Percentiles rank a stretch among this genome's conserved stretches.
Evolutionary conservation across 2,888 invertebrate genomes (phyloP).

Genomic region (Spatulosminthurus flaviceps): DNA sequence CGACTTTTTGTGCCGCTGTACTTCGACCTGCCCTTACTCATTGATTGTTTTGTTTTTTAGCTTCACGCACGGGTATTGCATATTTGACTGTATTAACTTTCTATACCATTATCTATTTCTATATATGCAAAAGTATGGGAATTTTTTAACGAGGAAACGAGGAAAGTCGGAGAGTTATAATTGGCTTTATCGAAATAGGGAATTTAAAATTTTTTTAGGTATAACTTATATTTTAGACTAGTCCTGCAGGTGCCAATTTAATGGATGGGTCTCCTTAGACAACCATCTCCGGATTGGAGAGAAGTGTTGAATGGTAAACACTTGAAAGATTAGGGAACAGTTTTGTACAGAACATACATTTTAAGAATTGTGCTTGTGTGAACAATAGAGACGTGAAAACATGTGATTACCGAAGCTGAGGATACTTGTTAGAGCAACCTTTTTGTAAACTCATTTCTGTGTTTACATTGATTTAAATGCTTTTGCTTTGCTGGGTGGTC

Average conservation of each 20-base stretch:
- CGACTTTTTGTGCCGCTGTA: too few relatives aligned
- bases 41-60: too few relatives aligned
- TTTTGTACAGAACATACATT: neutral
- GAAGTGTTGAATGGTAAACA: conserved; percentile 1
- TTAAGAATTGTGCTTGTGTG: neutral
- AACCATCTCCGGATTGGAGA: neutral
- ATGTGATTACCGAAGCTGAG: neutral
- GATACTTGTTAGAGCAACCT: neutral
- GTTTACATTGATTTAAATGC: neutral
- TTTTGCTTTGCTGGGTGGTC: neutral
- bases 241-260: neutral
- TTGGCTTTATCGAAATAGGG: too few relatives aligned
- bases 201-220: too few relatives aligned
- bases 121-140: too few relatives aligned
- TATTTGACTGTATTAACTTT: too few relatives aligned
- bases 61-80: too few relatives aligned
- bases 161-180: too few relatives aligned
- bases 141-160: too few relatives aligned
- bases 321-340: neutral
- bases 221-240: neutral
- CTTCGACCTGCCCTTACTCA: too few relatives aligned
- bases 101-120: too few relatives aligned
- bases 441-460: neutral
- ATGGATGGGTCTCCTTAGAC: neutral
- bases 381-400: neutral